Evolutionary conservation across 2,797 vertebrate species (phyloP), one percentile per base, ranked within the genome.

Genomic region (Okamejei kenojei): DNA sequence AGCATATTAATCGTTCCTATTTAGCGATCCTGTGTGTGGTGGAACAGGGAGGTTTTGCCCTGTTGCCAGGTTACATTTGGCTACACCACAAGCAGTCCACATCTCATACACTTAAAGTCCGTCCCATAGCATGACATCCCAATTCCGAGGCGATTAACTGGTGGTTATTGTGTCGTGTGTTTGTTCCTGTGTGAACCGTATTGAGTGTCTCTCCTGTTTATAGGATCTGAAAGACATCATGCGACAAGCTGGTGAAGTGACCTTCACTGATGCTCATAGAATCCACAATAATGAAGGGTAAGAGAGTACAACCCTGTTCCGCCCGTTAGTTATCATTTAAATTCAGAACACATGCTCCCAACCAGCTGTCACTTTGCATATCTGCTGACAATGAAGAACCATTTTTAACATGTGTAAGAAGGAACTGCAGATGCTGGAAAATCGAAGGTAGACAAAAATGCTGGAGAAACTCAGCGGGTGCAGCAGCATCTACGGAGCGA

Each of bases 211-310:
- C 58, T 92, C 90, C 71, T 92, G 90, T 92, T 74, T 92, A 10
- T 92, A 92, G 90, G 90, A 92, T 92, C 71, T 92, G 32, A 92
- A 92, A 38, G 90, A 92, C 90, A 92, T 92, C 90, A 92, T 92
- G 90, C 90, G 90, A 26, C 90, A 92, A 19, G 90, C 90, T 74
- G 90, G 90, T 92, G 90, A 92, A 92, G 90, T 92, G 68, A 92
- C 90, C 3, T 92, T 92, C 90, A 92, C 90, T 38, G 90, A 92
- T 74, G 90, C 90, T 92, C 90, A 92, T 38, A 76, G 90, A 76
- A 26, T 74, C 45, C 90, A 92, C 71, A 92, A 92, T 76, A 92
- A 92, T 76, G 90, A 92, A 92, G 90, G 90, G 90, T 92, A 92
- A 91, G 90, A 74, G n/a, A 90, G 9, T 17, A 19, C 7, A 23